Conservation (phyloP, 2,113 vertebrate genomes). For the Boleophthalmus pectinirostris region DNA sequence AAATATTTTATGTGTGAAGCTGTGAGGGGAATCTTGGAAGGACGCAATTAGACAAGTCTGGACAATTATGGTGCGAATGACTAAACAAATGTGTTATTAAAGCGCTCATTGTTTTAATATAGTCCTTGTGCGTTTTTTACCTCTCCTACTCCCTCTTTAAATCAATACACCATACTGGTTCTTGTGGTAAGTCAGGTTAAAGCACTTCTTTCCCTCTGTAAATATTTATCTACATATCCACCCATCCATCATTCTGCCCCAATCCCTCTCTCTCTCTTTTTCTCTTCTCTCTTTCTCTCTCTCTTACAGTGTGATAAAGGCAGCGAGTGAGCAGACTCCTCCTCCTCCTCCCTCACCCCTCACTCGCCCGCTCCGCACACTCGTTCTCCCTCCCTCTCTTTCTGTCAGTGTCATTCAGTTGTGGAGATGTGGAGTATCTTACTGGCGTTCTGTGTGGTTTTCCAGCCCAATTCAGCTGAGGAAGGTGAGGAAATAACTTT, state of each 20-base stretch:
- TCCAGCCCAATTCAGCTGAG: slow-evolving; percentile 79
- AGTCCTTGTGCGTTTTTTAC: background rate
- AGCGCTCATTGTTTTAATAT: slow-evolving; percentile 30
- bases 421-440: slow-evolving; percentile 82
- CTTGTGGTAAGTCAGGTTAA: too few species aligned
- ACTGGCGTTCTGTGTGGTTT: slow-evolving; percentile 74
- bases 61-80: slow-evolving; percentile 54
- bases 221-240: slow-evolving; percentile 63
- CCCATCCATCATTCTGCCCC: slow-evolving; percentile 32
- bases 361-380: slow-evolving; percentile 17
- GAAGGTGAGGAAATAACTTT: slow-evolving; percentile 78
- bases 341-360: slow-evolving; percentile 50
- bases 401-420: slow-evolving; percentile 74
- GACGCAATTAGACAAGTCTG: slow-evolving; percentile 58
- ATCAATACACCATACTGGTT: slow-evolving; percentile 10
- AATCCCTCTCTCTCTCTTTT: slow-evolving; percentile 5
- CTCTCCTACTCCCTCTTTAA: slow-evolving; percentile 31
- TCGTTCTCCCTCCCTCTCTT: slow-evolving; percentile 54
- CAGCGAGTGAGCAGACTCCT: slow-evolving; percentile 71
- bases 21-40: slow-evolving; percentile 15
- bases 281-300: slow-evolving; percentile 14
- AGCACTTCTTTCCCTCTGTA: slow-evolving; percentile 33
- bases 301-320: slow-evolving; percentile 59
- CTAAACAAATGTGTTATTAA: slow-evolving; percentile 59
- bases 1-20: slow-evolving; percentile 5